These are phyloP conservation scores for Hippasteria phrygiana DNA, from an alignment of 53 echinoderm and acorn worm species.

Conservation along the genomic window DNA sequence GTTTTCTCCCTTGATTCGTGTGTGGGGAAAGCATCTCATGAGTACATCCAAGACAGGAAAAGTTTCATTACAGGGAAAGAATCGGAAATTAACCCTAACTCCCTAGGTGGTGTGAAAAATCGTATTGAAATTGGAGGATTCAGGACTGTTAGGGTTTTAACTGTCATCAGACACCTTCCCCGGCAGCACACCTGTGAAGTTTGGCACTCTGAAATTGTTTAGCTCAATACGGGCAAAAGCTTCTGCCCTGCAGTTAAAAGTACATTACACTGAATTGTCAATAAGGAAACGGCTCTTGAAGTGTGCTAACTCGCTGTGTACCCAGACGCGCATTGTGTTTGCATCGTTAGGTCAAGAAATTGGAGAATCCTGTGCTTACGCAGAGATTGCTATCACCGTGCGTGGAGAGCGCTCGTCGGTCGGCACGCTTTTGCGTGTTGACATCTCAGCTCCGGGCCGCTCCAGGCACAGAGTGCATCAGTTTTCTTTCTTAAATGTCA, in stretches of 20 bases:
- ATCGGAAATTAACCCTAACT: constrained; percentile 42
- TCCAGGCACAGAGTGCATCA: constrained; percentile 35
- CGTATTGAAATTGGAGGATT: no score
- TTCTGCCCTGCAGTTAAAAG: constrained; percentile 24
- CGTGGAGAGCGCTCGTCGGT: not conserved
- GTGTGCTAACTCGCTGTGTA: constrained; percentile 4
- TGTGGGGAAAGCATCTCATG: not conserved
- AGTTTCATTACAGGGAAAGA: not conserved
- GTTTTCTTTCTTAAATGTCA: constrained; percentile 11
- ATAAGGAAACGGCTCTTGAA: constrained; percentile 30
- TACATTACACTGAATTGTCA: constrained; percentile 47
- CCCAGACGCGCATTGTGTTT: constrained; percentile 4
- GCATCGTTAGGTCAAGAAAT: constrained; percentile 19
- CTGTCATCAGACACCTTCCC: constrained; percentile 25
- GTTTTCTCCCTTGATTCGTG: not conserved
- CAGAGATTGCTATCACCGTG: constrained; percentile 23
- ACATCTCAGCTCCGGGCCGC: not conserved
- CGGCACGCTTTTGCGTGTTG: constrained; percentile 12
- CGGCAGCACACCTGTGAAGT: constrained; percentile 6
- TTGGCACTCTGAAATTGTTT: constrained; percentile 29
- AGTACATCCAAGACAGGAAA: not conserved
- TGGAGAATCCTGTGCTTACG: constrained; percentile 6
- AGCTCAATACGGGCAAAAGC: constrained; percentile 5
- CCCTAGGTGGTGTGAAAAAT: no score
- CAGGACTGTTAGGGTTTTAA: no score